phyloP scores from a whole-genome alignment of 2,113 vertebrate genomes.

The Aythya baeri region DNA sequence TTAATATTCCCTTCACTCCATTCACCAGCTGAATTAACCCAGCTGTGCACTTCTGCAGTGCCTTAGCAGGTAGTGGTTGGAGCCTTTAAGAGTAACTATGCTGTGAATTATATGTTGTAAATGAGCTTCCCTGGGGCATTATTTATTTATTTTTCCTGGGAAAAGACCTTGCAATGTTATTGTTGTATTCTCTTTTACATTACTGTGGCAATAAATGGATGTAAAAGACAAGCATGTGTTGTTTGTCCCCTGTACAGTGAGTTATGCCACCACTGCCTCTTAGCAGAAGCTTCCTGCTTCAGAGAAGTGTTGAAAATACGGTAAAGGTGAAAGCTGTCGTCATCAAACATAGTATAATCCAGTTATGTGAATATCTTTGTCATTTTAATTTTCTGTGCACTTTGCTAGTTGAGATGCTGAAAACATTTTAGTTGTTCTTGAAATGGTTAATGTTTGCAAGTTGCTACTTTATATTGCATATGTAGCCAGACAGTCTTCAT shows the following conservation, averaged over 20 bases:
- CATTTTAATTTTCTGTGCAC: background rate
- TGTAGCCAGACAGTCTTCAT: background rate
- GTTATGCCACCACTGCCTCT: background rate
- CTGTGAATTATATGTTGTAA: background rate
- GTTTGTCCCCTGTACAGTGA: background rate
- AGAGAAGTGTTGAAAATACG: background rate
- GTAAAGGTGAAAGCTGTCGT: background rate
- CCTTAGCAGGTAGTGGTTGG: background rate
- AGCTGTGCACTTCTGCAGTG: background rate
- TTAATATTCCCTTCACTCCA: background rate
- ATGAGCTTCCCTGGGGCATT: background rate
- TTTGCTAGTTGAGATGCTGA: background rate
- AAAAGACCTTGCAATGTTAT: background rate
- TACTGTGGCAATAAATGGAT: background rate
- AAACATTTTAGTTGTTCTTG: background rate
- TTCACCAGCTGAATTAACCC: background rate
- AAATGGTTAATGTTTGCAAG: background rate
- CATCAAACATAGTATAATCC: background rate
- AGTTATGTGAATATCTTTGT: background rate
- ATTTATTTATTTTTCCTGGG: background rate
- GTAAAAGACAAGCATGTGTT: background rate
- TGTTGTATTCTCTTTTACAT: background rate
- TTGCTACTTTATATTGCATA: background rate
- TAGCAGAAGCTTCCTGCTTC: background rate
- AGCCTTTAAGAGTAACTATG: background rate